These are phyloP conservation scores for Ferdinandea cuprea DNA, from an alignment of 2,888 invertebrate species.

Conservation along the genomic window DNA sequence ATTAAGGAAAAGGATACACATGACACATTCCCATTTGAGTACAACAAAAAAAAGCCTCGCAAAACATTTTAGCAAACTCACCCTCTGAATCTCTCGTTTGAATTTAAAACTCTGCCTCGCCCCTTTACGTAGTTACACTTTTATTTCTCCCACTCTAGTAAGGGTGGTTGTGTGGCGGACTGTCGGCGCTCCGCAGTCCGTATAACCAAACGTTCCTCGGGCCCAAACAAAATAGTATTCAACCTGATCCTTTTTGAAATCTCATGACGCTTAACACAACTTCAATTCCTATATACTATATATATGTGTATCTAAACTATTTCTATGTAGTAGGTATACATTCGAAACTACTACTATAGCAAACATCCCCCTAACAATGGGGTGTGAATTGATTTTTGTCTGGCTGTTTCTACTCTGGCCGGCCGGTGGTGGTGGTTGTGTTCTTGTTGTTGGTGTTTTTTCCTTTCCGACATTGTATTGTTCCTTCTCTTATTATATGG, in stretches of 20 bases:
- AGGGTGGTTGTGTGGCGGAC: constrained; percentile 6
- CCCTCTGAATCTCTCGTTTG: constrained; percentile 11
- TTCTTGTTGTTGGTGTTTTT: constrained; percentile 7
- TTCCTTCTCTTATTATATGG: background rate
- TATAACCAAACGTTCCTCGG: constrained; percentile 29
- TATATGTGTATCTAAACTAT: background rate
- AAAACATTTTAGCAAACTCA: constrained; percentile 5
- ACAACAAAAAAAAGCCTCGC: constrained; percentile 25
- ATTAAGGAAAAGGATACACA: background rate
- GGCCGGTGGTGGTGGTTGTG: constrained; percentile 2
- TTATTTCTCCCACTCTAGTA: constrained; percentile 32
- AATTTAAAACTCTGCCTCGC: constrained; percentile 21
- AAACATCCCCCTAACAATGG: constrained; percentile 50
- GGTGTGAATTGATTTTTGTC: constrained; percentile 69
- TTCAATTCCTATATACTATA: background rate
- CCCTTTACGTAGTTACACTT: constrained; percentile 25
- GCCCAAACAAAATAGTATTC: constrained; percentile 26
- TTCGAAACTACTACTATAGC: constrained; percentile 25
- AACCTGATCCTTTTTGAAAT: constrained; percentile 63
- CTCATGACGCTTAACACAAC: constrained; percentile 33
- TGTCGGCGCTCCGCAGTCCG: background rate
- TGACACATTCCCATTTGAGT: constrained; percentile 1
- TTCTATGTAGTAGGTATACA: background rate
- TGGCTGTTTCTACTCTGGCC: constrained; percentile 22
- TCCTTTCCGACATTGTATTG: constrained; percentile 18